phyloP scores from a whole-genome alignment of 1,140 invertebrate genomes.

The Drosophila sp. region DNA sequence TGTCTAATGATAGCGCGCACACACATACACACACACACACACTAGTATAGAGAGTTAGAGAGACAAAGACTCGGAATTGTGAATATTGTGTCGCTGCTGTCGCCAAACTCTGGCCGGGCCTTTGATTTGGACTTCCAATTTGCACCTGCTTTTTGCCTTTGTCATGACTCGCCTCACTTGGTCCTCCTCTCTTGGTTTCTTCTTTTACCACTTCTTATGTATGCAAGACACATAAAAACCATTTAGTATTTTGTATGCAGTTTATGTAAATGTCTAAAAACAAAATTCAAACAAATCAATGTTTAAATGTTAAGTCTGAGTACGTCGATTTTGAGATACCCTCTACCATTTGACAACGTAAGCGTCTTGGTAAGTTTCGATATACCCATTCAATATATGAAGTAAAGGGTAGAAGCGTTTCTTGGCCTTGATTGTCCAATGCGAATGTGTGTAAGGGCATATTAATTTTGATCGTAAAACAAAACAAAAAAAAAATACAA shows the following conservation, averaged over 20 bases:
- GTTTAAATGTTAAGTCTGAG: too few species aligned
- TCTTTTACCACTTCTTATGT: conserved; percentile 17
- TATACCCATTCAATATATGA: background rate
- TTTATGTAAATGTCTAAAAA: conserved; percentile 58
- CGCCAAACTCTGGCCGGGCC: conserved; percentile 1
- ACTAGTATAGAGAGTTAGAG: background rate
- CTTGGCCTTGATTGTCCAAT: background rate
- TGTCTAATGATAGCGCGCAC: conserved; percentile 58
- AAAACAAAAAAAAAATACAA: background rate
- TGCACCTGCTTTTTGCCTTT: conserved; percentile 39
- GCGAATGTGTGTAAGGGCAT: background rate
- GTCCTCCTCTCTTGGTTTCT: conserved; percentile 8
- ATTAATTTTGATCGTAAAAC: conserved; percentile 5
- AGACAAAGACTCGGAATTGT: conserved; percentile 37
- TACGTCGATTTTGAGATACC: too few species aligned
- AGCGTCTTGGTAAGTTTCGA: too few species aligned
- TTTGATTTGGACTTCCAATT: conserved; percentile 39
- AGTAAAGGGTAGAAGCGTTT: background rate
- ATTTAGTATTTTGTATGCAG: conserved; percentile 31
- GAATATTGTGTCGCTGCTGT: conserved; percentile 21
- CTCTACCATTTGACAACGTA: too few species aligned
- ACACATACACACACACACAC: background rate
- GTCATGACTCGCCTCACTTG: conserved; percentile 23
- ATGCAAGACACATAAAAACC: conserved; percentile 47
- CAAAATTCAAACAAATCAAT: background rate